Conservation (phyloP, 2,113 vertebrate genomes). For the Thermophis baileyi region DNA sequence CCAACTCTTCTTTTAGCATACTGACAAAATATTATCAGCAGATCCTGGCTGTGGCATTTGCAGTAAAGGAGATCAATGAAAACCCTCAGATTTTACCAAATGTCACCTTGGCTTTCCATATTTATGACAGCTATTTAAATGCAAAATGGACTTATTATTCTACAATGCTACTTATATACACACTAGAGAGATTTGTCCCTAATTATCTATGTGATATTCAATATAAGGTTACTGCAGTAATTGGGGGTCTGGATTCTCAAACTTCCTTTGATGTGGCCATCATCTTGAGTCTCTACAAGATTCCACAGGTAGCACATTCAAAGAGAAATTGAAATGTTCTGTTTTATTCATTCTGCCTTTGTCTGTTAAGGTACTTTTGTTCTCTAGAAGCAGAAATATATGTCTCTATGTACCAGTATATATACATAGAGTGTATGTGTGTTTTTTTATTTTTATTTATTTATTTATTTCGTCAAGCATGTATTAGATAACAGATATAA, state of each 20-base stretch:
- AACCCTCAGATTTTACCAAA: not conserved
- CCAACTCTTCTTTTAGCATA: not conserved
- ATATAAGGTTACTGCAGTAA: not conserved
- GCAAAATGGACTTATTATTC: not conserved
- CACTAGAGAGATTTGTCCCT: not conserved
- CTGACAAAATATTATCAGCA: not conserved
- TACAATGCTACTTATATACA: not conserved
- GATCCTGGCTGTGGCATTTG: not conserved
- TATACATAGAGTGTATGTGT: too few species aligned
- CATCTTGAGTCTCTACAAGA: not conserved
- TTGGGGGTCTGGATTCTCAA: not conserved
- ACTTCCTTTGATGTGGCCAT: not conserved
- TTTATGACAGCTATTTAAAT: constrained; percentile 3
- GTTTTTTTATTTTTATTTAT: too few species aligned
- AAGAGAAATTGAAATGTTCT: not conserved
- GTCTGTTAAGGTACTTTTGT: not conserved
- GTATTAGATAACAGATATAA: too few species aligned
- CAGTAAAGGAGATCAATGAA: not conserved
- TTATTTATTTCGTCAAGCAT: too few species aligned
- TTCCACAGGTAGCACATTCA: not conserved
- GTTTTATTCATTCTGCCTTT: not conserved
- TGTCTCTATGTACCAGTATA: too few species aligned
- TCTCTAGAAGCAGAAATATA: too few species aligned
- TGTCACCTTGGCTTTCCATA: not conserved
- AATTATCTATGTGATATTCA: not conserved